These are phyloP conservation scores for Sebastes fasciatus DNA, from an alignment of 2,113 vertebrate species.

Conservation along the genomic window DNA sequence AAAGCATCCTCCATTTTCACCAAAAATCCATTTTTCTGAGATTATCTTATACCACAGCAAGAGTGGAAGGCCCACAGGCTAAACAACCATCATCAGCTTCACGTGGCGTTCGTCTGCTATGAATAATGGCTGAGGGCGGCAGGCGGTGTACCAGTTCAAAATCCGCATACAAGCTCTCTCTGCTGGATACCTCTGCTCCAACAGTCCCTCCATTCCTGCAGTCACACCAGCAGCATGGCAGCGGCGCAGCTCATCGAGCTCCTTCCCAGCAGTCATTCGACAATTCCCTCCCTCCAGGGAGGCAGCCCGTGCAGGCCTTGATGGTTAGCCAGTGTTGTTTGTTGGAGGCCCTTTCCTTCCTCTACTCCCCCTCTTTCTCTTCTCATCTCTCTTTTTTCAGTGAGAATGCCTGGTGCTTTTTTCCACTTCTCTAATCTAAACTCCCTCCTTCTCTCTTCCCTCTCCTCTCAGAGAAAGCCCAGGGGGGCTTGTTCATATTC, in stretches of 20 bases:
- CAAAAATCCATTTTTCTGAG: constrained; percentile 54
- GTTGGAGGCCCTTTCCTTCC: constrained; percentile 57
- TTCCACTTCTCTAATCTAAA: constrained; percentile 75
- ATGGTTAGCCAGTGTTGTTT: constrained; percentile 67
- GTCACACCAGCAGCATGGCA: constrained; percentile 61
- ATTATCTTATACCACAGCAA: constrained; percentile 58
- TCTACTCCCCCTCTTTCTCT: constrained; percentile 49
- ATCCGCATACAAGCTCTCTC: constrained; percentile 69
- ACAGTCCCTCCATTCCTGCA: constrained; percentile 57
- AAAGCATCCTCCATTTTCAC: constrained; percentile 55
- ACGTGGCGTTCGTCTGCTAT: constrained; percentile 63
- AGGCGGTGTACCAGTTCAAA: constrained; percentile 60
- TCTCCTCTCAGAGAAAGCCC: constrained; percentile 70
- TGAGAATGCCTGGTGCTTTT: constrained; percentile 59
- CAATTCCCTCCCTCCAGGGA: constrained; percentile 68
- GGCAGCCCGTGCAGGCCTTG: constrained; percentile 54
- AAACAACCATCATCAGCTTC: constrained; percentile 77
- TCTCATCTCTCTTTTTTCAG: constrained; percentile 54
- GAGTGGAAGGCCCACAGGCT: constrained; percentile 66
- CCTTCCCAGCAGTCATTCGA: constrained; percentile 65
- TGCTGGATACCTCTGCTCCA: constrained; percentile 63
- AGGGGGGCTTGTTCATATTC: constrained; percentile 80
- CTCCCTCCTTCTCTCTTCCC: constrained; percentile 58
- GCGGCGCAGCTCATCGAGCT: constrained; percentile 59
- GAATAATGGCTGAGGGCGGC: constrained; percentile 74